Percentiles rank a stretch among this genome's conserved stretches.
These are phyloP conservation scores for Mamestra brassicae DNA, from an alignment of 2,888 invertebrate genomes.

Conservation along the genomic window DNA sequence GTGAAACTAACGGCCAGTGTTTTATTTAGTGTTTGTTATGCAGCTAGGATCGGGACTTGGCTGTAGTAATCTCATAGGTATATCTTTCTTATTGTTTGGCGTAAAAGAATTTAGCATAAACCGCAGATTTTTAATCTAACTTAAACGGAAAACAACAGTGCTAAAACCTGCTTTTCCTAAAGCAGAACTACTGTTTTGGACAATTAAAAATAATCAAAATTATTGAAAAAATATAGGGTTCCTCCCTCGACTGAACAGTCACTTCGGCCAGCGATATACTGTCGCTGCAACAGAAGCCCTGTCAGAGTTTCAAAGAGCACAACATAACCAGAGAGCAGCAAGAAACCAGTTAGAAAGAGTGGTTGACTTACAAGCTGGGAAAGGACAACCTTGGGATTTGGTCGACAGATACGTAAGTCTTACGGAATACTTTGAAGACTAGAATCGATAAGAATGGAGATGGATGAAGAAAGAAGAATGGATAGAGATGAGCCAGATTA, in stretches of 20 bases:
- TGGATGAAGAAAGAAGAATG: slow-evolving; percentile 70
- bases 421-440: slow-evolving; percentile 32
- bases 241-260: slow-evolving; percentile 92
- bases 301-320: slow-evolving; percentile 93
- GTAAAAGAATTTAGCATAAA: slow-evolving; percentile 5
- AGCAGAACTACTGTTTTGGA: not conserved
- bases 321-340: slow-evolving; percentile 91
- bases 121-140: not conserved
- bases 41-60: slow-evolving; percentile 28
- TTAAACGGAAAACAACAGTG: not conserved
- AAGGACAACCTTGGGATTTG: slow-evolving; percentile 91
- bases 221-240: slow-evolving; percentile 87
- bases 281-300: slow-evolving; percentile 94
- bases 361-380: slow-evolving; percentile 92
- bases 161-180: not conserved
- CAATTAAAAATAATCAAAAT: not conserved
- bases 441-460: slow-evolving; percentile 65
- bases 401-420: slow-evolving; percentile 91
- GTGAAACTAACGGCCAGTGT: slow-evolving; percentile 52
- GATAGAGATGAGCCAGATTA: slow-evolving; percentile 22
- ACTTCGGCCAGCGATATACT: slow-evolving; percentile 93
- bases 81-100: not conserved
- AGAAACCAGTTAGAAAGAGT: slow-evolving; percentile 91
- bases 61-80: not conserved
- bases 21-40: slow-evolving; percentile 49